A percentile compares a stretch with the other conserved stretches of the same genome.
phyloP scores from a whole-genome alignment of 2,888 invertebrate species.

The Aromia moschata region DNA sequence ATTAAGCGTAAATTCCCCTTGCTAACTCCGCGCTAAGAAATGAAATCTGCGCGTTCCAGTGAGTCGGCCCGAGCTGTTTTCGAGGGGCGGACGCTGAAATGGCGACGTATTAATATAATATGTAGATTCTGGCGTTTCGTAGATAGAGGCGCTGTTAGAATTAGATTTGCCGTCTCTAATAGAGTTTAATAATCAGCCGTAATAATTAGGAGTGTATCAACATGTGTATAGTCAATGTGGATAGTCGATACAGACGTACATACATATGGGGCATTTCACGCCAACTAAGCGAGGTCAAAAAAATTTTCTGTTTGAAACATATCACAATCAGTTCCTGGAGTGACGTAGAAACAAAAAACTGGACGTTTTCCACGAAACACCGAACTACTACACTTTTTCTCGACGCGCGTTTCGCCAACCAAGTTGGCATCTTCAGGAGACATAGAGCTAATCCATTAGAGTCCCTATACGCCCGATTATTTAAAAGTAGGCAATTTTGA shows the following conservation, averaged over 20 bases:
- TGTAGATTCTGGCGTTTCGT: background rate
- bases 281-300: no score
- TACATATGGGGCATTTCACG: no score
- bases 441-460: no score
- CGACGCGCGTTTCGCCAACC: no score
- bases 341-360: no score
- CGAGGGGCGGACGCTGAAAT: background rate
- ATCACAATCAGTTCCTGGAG: no score
- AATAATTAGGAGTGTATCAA: background rate
- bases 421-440: no score
- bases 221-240: background rate
- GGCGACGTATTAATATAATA: background rate
- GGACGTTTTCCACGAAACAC: no score
- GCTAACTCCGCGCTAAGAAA: slow-evolving; percentile 2
- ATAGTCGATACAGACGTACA: background rate
- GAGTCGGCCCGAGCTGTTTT: background rate
- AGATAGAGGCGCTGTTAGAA: background rate
- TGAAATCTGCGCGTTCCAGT: background rate
- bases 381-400: no score
- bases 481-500: no score
- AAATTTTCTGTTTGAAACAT: no score
- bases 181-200: background rate
- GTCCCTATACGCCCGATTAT: no score
- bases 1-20: slow-evolving; percentile 9
- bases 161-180: background rate